Base-by-base conservation (phyloP, 2,113 vertebrate species). In the Cheirogaleus medius region DNA sequence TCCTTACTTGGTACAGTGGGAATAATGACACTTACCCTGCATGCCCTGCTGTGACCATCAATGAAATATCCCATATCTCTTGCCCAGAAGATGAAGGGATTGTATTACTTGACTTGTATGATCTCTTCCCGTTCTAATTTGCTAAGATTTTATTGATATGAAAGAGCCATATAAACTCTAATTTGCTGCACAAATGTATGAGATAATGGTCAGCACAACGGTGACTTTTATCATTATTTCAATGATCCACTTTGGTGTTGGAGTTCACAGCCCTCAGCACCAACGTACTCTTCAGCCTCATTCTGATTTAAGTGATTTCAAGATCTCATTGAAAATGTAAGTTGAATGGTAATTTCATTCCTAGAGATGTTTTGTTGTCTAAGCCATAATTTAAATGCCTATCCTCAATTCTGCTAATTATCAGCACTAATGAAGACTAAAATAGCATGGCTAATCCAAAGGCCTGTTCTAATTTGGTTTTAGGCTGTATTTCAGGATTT, bases 331-430 rank as follows among this genome's bases (percentile, higher is more conserved):
- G 90, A 81, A 96, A 97, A 96, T 90, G 63, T 64, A 97, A 97
- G 83, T 71, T 77, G 84, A 95, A 95, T 71, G 77, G 69, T 77
- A 95, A 96, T 96, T 97, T 96, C 94, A 84, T 92, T 97, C 74
- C 87, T 66, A 76, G 87, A 89, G 69, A 97, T 90, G 90, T 93
- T 97, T 77, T 97, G 87, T 93, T 96, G 94, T 97, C 90, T 42
- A 91, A 96, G 58, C 81, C 91, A 82, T 97, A 93, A 97, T 95
- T 96, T 95, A 91, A 97, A 97, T 95, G 95, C 64, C 90, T 89
- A 32, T 95, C 44, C 87, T 93, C 90, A 95, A 94, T 87, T 97
- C 89, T 87, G 78, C 86, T 93, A 96, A 97, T 97, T 97, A 97
- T 96, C 74, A 80, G 95, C 83, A 83, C 90, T 97, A 96, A 97